Evolutionary conservation across 2,113 vertebrate genomes (phyloP).

Genomic region (Martes martes): DNA sequence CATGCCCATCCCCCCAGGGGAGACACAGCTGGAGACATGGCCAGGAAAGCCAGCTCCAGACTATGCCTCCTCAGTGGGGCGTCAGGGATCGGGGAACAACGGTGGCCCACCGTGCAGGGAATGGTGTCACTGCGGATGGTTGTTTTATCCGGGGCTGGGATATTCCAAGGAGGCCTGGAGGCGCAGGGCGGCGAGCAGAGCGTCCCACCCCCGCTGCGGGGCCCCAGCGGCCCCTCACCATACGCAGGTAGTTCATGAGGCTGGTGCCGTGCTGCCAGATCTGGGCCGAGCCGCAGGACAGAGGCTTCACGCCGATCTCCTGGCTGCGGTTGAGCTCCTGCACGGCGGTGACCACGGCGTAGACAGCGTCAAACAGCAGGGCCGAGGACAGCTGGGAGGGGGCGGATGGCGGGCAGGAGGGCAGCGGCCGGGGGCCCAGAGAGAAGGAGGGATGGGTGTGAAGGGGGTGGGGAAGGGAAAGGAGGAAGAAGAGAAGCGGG

Average conservation of each 20-base stretch:
- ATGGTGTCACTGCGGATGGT: neutral
- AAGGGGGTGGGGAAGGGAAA: neutral
- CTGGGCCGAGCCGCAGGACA: conserved; percentile 97
- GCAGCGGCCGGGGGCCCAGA: no score
- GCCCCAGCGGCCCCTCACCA: conserved; percentile 87
- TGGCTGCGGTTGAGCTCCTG: conserved; percentile 98
- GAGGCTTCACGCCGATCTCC: conserved; percentile 95
- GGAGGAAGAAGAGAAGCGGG: neutral
- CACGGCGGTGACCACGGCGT: conserved; percentile 93
- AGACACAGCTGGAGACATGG: neutral
- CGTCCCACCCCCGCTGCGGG: neutral
- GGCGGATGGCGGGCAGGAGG: neutral
- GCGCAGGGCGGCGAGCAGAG: no score
- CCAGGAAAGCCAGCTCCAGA: neutral
- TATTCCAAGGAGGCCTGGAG: neutral
- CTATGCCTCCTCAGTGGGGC: neutral
- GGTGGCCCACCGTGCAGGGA: neutral
- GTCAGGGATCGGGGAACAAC: neutral
- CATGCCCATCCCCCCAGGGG: neutral
- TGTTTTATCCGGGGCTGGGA: neutral
- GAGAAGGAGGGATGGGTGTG: no score
- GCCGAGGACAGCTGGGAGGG: conserved; percentile 92
- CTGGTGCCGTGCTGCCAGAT: conserved; percentile 99
- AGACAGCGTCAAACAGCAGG: conserved; percentile 94
- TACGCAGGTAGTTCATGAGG: conserved; percentile 99